Percentiles rank a stretch among this genome's conserved stretches.
These are phyloP conservation scores for Emberiza fucata DNA, from an alignment of 2,113 vertebrate genomes.

Conservation along the genomic window DNA sequence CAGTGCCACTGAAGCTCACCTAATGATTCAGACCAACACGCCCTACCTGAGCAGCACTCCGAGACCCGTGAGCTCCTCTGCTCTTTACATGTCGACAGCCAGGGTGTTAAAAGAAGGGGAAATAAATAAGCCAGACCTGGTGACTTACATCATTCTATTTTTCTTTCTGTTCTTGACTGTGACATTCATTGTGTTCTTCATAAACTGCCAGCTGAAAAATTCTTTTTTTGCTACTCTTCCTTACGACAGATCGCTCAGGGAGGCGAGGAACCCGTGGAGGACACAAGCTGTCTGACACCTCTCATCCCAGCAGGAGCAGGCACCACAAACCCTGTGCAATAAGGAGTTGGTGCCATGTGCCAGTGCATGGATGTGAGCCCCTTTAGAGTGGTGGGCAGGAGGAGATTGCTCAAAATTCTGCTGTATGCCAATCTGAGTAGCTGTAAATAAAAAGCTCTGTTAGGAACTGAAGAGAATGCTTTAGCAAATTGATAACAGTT, in stretches of 20 bases:
- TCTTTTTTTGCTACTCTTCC: constrained; percentile 96
- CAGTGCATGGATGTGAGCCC: not conserved
- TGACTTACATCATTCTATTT: constrained; percentile 93
- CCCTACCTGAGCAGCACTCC: constrained; percentile 86
- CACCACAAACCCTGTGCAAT: not conserved
- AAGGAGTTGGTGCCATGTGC: not conserved
- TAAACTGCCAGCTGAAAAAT: constrained; percentile 96
- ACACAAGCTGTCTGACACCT: constrained; percentile 74
- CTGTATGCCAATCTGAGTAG: not conserved
- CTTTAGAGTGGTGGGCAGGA: not conserved
- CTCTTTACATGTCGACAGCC: constrained; percentile 87
- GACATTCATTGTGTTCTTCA: constrained; percentile 93
- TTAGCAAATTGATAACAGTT: not conserved
- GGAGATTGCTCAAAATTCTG: not conserved
- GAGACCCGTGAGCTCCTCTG: constrained; percentile 86
- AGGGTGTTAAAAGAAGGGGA: constrained; percentile 86
- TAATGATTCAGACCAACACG: constrained; percentile 81
- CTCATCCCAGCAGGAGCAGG: not conserved
- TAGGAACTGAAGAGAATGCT: not conserved
- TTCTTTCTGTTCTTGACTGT: constrained; percentile 90
- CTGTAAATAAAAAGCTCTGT: constrained; percentile 51
- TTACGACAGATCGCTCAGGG: constrained; percentile 93
- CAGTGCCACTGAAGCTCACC: constrained; percentile 79
- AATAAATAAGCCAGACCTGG: constrained; percentile 89
- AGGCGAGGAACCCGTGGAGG: constrained; percentile 91